Evolutionary conservation across 2,888 invertebrate species (phyloP).

Genomic region (Petrolisthes manimaculis): DNA sequence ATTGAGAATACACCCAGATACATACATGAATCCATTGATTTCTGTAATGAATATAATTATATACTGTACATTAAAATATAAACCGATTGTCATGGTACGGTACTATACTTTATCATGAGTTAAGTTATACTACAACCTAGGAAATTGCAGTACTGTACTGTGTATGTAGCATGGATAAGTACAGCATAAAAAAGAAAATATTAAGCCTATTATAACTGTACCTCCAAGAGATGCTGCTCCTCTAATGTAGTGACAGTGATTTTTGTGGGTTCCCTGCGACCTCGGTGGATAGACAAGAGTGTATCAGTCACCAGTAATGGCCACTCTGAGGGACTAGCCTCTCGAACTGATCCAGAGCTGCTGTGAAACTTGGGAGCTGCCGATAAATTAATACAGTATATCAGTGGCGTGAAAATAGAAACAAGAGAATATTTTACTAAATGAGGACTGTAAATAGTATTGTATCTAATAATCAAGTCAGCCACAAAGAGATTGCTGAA

Average conservation of each 20-base stretch:
- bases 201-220: neutral
- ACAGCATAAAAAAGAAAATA: neutral
- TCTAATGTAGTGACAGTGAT: conserved; percentile 63
- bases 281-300: conserved; percentile 63
- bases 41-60: too few species aligned
- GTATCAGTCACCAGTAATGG: conserved; percentile 62
- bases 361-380: conserved; percentile 41
- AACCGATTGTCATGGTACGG: too few species aligned
- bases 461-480: too few species aligned
- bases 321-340: conserved; percentile 61
- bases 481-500: too few species aligned
- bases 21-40: too few species aligned
- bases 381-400: neutral
- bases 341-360: conserved; percentile 35
- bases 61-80: too few species aligned
- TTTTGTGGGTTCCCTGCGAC: conserved; percentile 56
- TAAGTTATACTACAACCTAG: too few species aligned
- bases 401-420: neutral
- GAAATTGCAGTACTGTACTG: too few species aligned
- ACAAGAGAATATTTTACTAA: neutral
- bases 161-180: too few species aligned
- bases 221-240: conserved; percentile 52
- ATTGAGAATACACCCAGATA: too few species aligned
- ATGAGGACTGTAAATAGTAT: neutral
- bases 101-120: too few species aligned